Evolutionary conservation across 1,140 invertebrate genomes (phyloP).

Genomic region (Phymastichus coffea): DNA sequence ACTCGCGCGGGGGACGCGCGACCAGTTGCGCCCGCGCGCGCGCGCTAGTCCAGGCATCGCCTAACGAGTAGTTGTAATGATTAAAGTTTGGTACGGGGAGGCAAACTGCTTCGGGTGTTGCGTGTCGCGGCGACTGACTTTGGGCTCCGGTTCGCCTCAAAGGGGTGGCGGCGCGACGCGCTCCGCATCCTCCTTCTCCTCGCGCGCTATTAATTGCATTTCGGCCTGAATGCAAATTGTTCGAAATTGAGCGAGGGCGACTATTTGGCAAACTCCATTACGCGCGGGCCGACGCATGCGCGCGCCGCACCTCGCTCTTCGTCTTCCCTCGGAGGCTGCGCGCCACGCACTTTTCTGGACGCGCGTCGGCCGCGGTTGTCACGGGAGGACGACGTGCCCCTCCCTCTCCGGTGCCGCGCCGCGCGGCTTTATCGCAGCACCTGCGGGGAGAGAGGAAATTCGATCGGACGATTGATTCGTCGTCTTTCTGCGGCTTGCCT

Average conservation of each 20-base stretch:
- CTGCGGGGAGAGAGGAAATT: too few species aligned
- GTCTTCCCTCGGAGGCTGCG: background rate
- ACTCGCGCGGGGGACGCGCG: too few species aligned
- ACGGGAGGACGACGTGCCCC: too few species aligned
- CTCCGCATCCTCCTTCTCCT: conserved; percentile 22
- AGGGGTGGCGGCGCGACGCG: conserved; percentile 5
- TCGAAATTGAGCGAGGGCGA: conserved; percentile 58
- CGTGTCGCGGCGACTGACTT: conserved; percentile 45
- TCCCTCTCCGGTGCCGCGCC: background rate
- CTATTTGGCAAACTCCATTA: conserved; percentile 60
- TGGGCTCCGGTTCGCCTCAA: background rate
- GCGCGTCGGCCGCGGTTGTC: too few species aligned
- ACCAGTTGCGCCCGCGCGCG: too few species aligned
- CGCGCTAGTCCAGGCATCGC: conserved; percentile 48
- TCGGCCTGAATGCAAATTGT: conserved; percentile 59
- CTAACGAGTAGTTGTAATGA: conserved; percentile 56
- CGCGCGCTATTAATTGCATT: conserved; percentile 56
- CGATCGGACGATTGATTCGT: conserved; percentile 2
- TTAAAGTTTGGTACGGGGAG: too few species aligned
- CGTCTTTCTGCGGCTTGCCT: too few species aligned
- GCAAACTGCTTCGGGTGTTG: conserved; percentile 52
- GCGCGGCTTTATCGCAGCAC: too few species aligned
- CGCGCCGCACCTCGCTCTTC: background rate
- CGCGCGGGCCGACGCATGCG: conserved; percentile 30
- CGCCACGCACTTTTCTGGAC: background rate